These are phyloP conservation scores for Apis florea DNA, from an alignment of 1,140 invertebrate species.

Conservation along the genomic window DNA sequence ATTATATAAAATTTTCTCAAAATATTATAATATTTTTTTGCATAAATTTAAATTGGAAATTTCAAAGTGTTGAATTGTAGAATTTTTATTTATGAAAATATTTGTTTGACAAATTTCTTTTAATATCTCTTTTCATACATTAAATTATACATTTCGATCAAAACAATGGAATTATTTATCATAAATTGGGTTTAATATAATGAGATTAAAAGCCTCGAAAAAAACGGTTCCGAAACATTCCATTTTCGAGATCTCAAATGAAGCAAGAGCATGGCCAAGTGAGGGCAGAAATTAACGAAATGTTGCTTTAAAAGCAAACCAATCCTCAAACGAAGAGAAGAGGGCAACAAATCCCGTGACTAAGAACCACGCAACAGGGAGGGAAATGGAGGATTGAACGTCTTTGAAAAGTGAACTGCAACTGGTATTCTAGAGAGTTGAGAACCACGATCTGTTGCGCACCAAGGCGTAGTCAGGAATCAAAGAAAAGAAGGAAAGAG, in stretches of 20 bases:
- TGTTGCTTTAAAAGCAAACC: background rate
- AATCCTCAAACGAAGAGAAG: background rate
- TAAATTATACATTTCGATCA: too few species aligned
- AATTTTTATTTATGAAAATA: too few species aligned
- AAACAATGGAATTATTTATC: too few species aligned
- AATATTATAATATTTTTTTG: too few species aligned
- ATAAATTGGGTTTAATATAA: too few species aligned
- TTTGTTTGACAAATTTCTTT: too few species aligned
- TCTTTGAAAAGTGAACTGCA: constrained; percentile 35
- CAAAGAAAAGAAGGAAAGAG: constrained; percentile 30
- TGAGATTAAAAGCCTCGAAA: too few species aligned
- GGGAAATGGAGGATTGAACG: background rate
- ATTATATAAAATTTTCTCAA: too few species aligned
- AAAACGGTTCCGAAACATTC: too few species aligned
- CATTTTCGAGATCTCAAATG: background rate
- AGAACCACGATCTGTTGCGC: constrained; percentile 49
- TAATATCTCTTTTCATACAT: too few species aligned
- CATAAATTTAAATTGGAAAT: too few species aligned
- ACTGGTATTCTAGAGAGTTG: constrained; percentile 44
- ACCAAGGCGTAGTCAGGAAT: constrained; percentile 33
- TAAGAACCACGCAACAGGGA: background rate
- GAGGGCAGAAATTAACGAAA: background rate
- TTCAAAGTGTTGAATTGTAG: too few species aligned
- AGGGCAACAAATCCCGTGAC: background rate
- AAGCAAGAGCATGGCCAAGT: background rate